A percentile compares a stretch with the other conserved stretches of the same genome.
Evolutionary conservation across 2,797 vertebrate genomes (phyloP).

Genomic region (Paedocypris micromegethes): DNA sequence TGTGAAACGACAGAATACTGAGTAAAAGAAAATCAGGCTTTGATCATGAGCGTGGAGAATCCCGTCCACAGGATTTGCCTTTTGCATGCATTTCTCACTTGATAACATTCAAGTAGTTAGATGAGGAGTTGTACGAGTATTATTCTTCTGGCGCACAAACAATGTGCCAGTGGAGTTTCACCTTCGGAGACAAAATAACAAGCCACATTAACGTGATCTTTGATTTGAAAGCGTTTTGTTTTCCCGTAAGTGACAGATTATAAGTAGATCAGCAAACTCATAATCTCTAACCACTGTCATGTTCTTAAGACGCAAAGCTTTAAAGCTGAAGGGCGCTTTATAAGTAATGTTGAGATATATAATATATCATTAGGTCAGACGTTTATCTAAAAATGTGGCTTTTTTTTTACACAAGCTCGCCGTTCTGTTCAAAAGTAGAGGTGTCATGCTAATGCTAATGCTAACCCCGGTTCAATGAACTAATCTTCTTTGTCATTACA

Average conservation of each 20-base stretch:
- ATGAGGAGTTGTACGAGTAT: conserved; percentile 79
- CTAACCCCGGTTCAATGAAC: no score
- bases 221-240: conserved; percentile 7
- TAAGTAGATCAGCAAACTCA: conserved; percentile 30
- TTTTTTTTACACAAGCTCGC: no score
- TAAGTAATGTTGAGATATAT: no score
- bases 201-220: conserved; percentile 27
- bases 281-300: conserved; percentile 21
- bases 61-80: conserved; percentile 83
- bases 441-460: no score
- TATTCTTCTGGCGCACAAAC: conserved; percentile 75
- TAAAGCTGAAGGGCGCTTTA: conserved; percentile 8
- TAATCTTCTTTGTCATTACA: no score
- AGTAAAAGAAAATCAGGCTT: conserved; percentile 82
- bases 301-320: conserved; percentile 16
- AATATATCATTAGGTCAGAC: no score
- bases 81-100: conserved; percentile 83
- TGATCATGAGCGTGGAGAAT: conserved; percentile 83
- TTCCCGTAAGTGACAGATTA: conserved; percentile 34
- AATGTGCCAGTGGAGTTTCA: conserved; percentile 57
- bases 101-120: conserved; percentile 81
- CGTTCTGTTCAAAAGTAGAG: no score
- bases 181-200: conserved; percentile 20
- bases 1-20: conserved; percentile 69
- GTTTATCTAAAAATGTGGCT: no score